Conservation (phyloP, 2,797 vertebrate genomes). For the Schizopygopsis malacanthus region DNA sequence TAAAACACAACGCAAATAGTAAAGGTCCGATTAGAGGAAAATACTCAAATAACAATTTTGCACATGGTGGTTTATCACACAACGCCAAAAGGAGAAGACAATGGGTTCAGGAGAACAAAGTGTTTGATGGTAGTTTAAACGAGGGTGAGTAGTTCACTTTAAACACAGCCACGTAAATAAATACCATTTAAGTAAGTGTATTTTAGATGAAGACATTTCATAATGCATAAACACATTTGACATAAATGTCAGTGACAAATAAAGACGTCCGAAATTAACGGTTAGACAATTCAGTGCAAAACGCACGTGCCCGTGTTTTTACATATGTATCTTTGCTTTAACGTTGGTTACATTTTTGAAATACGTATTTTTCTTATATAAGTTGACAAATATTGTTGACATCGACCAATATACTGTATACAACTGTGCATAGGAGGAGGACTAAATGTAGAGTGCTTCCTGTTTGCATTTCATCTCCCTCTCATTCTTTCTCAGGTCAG, state of each 20-base stretch:
- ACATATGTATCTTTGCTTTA: not conserved
- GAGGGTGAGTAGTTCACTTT: constrained; percentile 71
- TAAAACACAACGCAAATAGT: constrained; percentile 59
- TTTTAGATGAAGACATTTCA: not conserved
- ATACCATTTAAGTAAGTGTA: not conserved
- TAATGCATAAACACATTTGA: not conserved
- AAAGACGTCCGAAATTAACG: not conserved
- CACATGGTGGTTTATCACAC: constrained; percentile 21
- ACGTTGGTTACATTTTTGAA: not conserved
- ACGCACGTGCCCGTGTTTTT: not conserved
- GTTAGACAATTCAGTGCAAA: not conserved
- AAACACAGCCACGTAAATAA: not conserved
- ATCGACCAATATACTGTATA: not conserved
- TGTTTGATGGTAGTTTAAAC: constrained; percentile 75
- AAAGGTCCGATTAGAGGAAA: constrained; percentile 53
- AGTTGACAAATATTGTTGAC: too few relatives aligned
- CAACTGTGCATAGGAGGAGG: not conserved
- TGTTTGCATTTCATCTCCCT: not conserved
- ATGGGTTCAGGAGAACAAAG: constrained; percentile 73
- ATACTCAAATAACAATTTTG: constrained; percentile 44
- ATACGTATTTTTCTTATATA: not conserved
- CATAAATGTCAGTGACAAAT: not conserved
- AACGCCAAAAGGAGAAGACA: constrained; percentile 69
- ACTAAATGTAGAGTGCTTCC: not conserved
- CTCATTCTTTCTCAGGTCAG: constrained; percentile 78